Conservation (phyloP, 2,797 vertebrate genomes). For the Chrysolophus pictus region DNA sequence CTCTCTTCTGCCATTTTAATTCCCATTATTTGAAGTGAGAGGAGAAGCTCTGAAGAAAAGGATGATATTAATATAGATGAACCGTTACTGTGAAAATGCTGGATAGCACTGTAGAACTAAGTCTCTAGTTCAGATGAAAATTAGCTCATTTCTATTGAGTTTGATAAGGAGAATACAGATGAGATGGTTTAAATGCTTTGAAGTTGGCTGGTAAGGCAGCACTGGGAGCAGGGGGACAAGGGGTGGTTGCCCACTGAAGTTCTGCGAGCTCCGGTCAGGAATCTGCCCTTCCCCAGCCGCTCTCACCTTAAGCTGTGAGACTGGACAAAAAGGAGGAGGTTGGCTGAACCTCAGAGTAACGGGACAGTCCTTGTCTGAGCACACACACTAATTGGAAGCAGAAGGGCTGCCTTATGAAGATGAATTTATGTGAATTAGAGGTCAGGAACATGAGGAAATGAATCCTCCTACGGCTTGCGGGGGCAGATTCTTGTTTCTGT, state of each 20-base stretch:
- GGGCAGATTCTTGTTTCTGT: background rate
- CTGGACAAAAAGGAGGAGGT: background rate
- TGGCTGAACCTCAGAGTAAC: background rate
- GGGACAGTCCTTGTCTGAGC: background rate
- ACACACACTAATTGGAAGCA: background rate
- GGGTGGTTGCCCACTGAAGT: background rate
- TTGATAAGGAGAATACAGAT: fast-evolving
- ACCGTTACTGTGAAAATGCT: fast-evolving
- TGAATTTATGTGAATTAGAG: background rate
- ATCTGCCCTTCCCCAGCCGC: background rate
- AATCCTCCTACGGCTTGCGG: conserved; percentile 10
- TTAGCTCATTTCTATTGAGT: background rate
- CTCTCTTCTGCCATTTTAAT: background rate
- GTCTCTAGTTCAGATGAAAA: background rate
- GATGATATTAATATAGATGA: fast-evolving
- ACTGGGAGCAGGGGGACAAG: background rate
- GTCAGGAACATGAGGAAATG: conserved; percentile 30
- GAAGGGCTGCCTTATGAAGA: background rate
- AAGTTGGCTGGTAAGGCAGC: background rate
- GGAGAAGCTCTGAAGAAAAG: background rate
- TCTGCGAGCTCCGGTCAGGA: background rate
- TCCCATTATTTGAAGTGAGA: background rate
- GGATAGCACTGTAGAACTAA: background rate
- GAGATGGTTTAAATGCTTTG: background rate
- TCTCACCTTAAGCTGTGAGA: fast-evolving